These are phyloP conservation scores for Bubo scandiacus DNA, from an alignment of 2,113 vertebrate genomes.

Conservation along the genomic window DNA sequence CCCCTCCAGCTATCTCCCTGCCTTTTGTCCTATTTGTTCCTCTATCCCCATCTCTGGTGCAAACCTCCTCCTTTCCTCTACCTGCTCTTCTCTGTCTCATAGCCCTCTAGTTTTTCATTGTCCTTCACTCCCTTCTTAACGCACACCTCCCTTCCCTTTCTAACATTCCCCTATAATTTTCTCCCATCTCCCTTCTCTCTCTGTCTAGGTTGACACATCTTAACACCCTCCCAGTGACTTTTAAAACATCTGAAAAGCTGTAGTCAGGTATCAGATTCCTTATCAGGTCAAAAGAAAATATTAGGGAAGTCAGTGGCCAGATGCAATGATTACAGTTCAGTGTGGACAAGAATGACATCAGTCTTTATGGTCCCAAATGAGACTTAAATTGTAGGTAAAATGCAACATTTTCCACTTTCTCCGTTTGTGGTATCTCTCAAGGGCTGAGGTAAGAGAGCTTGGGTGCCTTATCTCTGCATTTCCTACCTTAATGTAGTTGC, in stretches of 20 bases:
- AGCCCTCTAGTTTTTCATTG: neutral
- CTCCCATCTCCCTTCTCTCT: neutral
- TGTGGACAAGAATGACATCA: neutral
- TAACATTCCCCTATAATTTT: neutral
- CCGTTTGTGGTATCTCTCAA: neutral
- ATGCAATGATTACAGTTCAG: neutral
- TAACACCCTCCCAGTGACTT: neutral
- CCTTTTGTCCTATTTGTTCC: neutral
- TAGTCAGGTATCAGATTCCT: neutral
- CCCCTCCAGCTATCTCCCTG: neutral
- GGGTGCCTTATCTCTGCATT: neutral
- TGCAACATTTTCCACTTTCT: neutral
- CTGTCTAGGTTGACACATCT: neutral
- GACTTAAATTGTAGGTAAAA: constrained; percentile 18
- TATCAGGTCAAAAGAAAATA: constrained; percentile 32
- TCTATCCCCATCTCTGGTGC: neutral
- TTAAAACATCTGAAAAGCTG: neutral
- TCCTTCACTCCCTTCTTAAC: neutral
- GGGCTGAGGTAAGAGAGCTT: neutral
- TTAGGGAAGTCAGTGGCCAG: neutral
- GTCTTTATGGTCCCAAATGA: neutral
- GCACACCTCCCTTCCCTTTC: neutral
- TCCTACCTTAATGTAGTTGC: neutral
- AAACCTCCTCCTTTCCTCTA: neutral
- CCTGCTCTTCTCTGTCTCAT: neutral